These are phyloP conservation scores for Psilopsiagon aurifrons DNA, from an alignment of 2,113 vertebrate species.

Conservation along the genomic window DNA sequence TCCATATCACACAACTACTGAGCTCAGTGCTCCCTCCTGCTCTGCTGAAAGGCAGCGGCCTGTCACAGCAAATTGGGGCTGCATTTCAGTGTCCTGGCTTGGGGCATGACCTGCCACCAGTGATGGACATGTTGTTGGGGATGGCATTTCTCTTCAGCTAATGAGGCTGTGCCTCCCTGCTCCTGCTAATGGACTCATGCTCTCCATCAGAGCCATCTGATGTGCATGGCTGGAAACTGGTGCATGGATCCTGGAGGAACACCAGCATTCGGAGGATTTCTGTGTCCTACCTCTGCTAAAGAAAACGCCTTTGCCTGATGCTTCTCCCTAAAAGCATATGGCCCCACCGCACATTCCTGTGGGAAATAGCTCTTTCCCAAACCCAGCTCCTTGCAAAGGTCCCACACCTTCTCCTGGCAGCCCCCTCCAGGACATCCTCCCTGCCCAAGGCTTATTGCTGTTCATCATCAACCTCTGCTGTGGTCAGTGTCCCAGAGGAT, in stretches of 20 bases:
- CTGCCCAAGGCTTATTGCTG: not conserved
- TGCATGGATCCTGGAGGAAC: fast-evolving
- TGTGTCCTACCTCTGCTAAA: not conserved
- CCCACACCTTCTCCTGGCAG: not conserved
- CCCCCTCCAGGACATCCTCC: not conserved
- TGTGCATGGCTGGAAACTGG: not conserved
- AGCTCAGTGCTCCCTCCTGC: not conserved
- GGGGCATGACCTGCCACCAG: fast-evolving
- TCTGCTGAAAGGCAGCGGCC: not conserved
- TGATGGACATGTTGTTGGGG: not conserved
- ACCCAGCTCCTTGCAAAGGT: not conserved
- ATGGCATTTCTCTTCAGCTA: not conserved
- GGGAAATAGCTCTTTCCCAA: not conserved
- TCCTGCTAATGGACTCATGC: not conserved
- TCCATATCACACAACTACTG: not conserved
- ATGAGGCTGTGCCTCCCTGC: not conserved
- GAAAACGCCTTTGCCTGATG: not conserved
- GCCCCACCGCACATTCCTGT: not conserved
- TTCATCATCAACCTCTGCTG: not conserved
- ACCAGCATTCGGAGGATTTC: not conserved
- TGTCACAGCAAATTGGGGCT: not conserved
- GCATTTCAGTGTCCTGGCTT: not conserved
- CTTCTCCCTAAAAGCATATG: not conserved
- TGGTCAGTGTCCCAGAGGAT: not conserved
- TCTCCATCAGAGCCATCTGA: not conserved